Evolutionary conservation across 2,888 invertebrate genomes (phyloP).

Genomic region (Andrena praecox): DNA sequence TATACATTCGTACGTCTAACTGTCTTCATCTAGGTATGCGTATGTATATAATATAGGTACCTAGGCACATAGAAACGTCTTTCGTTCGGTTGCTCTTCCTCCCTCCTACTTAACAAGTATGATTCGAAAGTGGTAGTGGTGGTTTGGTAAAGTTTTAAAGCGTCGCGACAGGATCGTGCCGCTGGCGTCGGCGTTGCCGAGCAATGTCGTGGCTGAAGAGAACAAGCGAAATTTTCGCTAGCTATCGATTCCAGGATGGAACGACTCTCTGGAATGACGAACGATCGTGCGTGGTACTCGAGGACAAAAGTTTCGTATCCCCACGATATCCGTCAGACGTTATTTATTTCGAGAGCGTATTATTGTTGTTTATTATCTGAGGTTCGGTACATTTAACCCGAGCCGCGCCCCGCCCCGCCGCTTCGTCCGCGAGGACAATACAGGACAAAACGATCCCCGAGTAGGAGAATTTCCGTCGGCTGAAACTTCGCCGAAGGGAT

Average conservation of each 20-base stretch:
- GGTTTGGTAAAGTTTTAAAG: background rate
- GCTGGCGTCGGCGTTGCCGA: background rate
- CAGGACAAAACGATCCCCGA: slow-evolving; percentile 53
- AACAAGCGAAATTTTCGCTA: slow-evolving; percentile 44
- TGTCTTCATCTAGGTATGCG: background rate
- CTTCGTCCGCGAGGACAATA: slow-evolving; percentile 67
- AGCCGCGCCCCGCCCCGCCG: slow-evolving; percentile 59
- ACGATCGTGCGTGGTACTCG: slow-evolving; percentile 69
- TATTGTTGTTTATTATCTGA: slow-evolving; percentile 81
- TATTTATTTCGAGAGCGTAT: slow-evolving; percentile 80
- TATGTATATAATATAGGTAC: too few species aligned
- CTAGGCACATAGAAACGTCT: background rate
- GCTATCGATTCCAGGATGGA: slow-evolving; percentile 70
- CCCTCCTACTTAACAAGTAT: background rate
- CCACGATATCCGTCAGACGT: slow-evolving; percentile 73
- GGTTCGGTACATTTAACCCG: slow-evolving; percentile 82
- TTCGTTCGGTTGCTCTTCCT: background rate
- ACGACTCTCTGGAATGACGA: slow-evolving; percentile 71
- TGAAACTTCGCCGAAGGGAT: slow-evolving; percentile 44
- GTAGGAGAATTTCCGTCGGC: slow-evolving; percentile 64
- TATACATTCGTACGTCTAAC: background rate
- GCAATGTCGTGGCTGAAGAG: background rate
- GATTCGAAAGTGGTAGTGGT: background rate
- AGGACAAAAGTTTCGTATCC: slow-evolving; percentile 75
- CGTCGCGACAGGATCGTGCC: background rate